These are phyloP conservation scores for Varecia variegata DNA, from an alignment of 2,797 vertebrate genomes.

Conservation along the genomic window DNA sequence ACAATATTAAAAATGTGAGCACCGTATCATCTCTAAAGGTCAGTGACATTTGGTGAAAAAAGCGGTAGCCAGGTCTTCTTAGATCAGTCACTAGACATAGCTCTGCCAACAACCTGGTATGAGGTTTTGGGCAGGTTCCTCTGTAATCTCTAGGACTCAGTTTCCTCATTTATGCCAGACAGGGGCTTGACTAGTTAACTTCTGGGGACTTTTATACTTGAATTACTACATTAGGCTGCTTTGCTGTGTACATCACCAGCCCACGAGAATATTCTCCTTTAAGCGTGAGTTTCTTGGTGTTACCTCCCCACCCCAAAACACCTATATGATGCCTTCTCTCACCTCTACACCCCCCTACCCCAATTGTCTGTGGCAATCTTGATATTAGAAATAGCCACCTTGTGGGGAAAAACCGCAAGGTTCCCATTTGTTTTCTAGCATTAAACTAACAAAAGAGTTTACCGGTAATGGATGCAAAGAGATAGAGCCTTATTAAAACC, in stretches of 20 bases:
- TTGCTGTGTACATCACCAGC: background rate
- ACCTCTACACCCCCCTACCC: background rate
- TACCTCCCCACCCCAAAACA: background rate
- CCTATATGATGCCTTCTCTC: background rate
- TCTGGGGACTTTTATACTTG: background rate
- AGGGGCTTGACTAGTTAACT: background rate
- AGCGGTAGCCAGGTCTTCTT: background rate
- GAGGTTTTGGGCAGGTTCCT: background rate
- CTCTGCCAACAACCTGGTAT: background rate
- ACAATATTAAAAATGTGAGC: background rate
- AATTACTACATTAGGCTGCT: background rate
- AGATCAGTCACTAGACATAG: background rate
- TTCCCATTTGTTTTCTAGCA: constrained; percentile 71
- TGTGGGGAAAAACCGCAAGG: constrained; percentile 63
- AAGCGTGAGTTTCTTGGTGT: background rate
- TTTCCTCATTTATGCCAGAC: background rate
- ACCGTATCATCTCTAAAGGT: background rate
- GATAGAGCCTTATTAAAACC: constrained; percentile 78
- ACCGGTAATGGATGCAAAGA: constrained; percentile 72
- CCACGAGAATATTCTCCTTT: background rate
- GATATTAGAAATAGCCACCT: constrained; percentile 76
- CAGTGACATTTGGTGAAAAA: background rate
- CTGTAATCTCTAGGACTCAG: background rate
- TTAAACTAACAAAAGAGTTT: constrained; percentile 68
- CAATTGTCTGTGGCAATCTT: constrained; percentile 54